These are phyloP conservation scores for Atherinomorus stipes DNA, from an alignment of 2,113 vertebrate species.

Conservation along the genomic window DNA sequence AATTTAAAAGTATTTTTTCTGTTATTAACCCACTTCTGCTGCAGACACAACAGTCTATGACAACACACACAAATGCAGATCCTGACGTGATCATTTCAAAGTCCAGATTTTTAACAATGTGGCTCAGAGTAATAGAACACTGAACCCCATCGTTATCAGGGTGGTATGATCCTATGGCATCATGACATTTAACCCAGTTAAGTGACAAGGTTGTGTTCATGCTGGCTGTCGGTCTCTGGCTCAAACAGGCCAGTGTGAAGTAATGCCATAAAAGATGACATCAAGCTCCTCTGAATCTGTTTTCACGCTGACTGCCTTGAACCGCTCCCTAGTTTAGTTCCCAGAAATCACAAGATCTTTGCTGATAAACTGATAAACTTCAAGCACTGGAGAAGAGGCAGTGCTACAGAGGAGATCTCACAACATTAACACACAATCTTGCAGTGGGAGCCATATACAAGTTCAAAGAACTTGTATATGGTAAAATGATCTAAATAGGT, in stretches of 20 bases:
- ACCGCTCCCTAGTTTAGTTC: not conserved
- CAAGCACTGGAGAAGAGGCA: not conserved
- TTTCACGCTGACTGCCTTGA: not conserved
- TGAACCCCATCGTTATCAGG: constrained; percentile 45
- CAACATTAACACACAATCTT: not conserved
- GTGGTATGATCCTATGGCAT: constrained; percentile 25
- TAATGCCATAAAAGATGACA: not conserved
- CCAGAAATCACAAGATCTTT: not conserved
- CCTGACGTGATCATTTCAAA: constrained; percentile 60
- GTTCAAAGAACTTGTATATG: no score
- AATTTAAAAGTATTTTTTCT: not conserved
- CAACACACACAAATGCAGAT: not conserved
- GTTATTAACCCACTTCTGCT: not conserved
- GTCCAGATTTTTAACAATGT: constrained; percentile 61
- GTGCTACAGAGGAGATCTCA: not conserved
- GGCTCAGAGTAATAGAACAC: constrained; percentile 44
- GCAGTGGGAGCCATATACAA: not conserved
- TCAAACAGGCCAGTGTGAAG: not conserved
- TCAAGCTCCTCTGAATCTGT: not conserved
- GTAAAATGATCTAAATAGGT: no score
- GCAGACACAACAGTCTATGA: constrained; percentile 38
- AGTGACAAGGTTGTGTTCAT: constrained; percentile 48
- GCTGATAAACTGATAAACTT: not conserved
- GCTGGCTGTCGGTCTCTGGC: not conserved
- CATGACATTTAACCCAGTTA: constrained; percentile 41